Evolutionary conservation across 1,140 invertebrate species (phyloP).

Genomic region (Eufriesea mexicana): DNA sequence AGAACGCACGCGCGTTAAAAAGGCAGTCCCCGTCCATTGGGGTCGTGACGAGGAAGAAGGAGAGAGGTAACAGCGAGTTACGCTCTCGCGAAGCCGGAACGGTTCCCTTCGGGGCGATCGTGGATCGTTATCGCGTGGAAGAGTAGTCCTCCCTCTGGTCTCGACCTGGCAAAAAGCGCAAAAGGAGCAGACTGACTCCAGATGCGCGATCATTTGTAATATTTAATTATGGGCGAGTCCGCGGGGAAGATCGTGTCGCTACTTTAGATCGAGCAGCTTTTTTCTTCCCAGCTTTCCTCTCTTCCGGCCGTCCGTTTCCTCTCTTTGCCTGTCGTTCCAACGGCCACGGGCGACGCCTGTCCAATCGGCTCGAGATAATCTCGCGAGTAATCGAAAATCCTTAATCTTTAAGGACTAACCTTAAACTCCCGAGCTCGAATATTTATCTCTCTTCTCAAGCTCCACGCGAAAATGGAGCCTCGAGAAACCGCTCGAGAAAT

Average conservation of each 20-base stretch:
- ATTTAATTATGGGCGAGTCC: constrained; percentile 66
- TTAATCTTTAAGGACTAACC: no score
- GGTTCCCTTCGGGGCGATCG: constrained; percentile 64
- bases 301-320: not conserved
- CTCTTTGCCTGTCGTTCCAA: constrained; percentile 2
- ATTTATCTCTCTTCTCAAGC: not conserved
- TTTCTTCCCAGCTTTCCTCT: not conserved
- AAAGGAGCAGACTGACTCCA: constrained; percentile 49
- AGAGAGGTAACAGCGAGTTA: constrained; percentile 55
- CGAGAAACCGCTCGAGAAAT: no score
- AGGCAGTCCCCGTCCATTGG: constrained; percentile 22
- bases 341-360: not conserved
- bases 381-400: not conserved
- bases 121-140: constrained; percentile 60
- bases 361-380: no score
- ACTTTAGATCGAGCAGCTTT: constrained; percentile 21
- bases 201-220: constrained; percentile 65
- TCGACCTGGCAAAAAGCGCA: constrained; percentile 37
- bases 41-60: constrained; percentile 56
- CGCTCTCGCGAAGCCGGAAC: constrained; percentile 47
- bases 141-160: constrained; percentile 40
- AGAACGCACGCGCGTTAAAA: constrained; percentile 41
- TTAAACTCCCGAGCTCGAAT: not conserved
- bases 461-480: no score
- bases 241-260: constrained; percentile 52